These are phyloP conservation scores for Oncorhynchus mykiss DNA, from an alignment of 2,113 vertebrate genomes.

Conservation along the genomic window DNA sequence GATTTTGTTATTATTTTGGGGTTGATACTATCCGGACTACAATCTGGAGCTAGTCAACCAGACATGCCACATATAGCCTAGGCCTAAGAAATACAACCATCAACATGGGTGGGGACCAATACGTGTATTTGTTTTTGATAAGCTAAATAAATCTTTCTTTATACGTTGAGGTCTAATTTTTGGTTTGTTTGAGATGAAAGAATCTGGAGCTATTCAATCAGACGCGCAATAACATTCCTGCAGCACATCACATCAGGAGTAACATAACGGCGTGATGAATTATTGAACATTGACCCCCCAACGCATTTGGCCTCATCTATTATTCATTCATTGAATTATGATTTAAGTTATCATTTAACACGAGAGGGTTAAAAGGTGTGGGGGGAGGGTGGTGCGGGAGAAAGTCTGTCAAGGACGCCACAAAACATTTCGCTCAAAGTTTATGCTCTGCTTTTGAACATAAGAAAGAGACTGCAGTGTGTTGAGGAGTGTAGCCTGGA, in stretches of 20 bases:
- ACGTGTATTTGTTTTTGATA: no score
- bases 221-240: constrained; percentile 60
- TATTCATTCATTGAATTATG: constrained; percentile 55
- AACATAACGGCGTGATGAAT: constrained; percentile 58
- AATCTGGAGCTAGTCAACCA: no score
- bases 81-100: no score
- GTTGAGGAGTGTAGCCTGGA: no score
- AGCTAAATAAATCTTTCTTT: not conserved
- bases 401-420: not conserved
- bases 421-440: not conserved
- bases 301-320: constrained; percentile 66
- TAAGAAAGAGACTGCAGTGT: no score
- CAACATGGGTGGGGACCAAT: no score
- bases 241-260: constrained; percentile 23
- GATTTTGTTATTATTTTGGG: no score
- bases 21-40: no score
- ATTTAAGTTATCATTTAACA: constrained; percentile 32
- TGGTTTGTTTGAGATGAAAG: not conserved
- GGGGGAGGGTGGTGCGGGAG: not conserved
- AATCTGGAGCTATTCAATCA: not conserved
- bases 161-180: not conserved
- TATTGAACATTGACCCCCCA: constrained; percentile 60
- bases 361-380: not conserved
- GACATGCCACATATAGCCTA: no score
- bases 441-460: no score